A percentile compares a stretch with the other conserved stretches of the same genome.
phyloP scores from a whole-genome alignment of 2,888 invertebrate genomes.

The Temnothorax rugatulus region DNA sequence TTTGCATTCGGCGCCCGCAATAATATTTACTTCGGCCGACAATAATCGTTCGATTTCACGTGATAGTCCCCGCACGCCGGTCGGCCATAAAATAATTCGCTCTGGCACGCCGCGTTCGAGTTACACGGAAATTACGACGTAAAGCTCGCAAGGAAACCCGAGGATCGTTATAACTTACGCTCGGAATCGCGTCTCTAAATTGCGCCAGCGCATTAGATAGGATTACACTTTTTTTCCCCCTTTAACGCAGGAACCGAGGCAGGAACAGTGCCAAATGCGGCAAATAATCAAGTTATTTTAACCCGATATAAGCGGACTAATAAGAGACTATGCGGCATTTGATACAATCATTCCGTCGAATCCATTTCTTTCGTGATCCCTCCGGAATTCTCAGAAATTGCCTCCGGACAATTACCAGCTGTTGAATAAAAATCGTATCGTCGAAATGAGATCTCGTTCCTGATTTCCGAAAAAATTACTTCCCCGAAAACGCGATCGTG shows the following conservation, averaged over 20 bases:
- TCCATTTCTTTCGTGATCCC: background rate
- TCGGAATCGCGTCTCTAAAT: constrained; percentile 3
- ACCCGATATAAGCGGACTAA: background rate
- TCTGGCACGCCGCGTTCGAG: background rate
- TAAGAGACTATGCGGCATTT: background rate
- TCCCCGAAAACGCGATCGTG: background rate
- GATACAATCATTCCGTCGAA: constrained; percentile 13
- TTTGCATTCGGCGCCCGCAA: background rate
- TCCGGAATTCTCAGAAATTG: constrained; percentile 2
- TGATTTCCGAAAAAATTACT: constrained; percentile 26
- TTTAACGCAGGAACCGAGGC: too few species aligned
- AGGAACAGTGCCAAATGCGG: background rate
- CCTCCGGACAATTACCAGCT: background rate
- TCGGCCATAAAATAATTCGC: constrained; percentile 31
- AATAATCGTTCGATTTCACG: constrained; percentile 27
- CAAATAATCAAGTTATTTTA: constrained; percentile 12
- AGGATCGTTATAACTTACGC: constrained; percentile 25
- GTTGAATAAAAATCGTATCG: constrained; percentile 24
- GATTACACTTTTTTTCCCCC: background rate
- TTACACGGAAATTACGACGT: constrained; percentile 27
- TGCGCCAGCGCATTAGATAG: constrained; percentile 13
- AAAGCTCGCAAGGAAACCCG: constrained; percentile 20
- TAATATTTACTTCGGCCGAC: constrained; percentile 37
- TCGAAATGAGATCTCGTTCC: background rate
- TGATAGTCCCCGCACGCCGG: background rate